Base-by-base conservation (phyloP, 2,113 vertebrate species). In the Oriolus oriolus region DNA sequence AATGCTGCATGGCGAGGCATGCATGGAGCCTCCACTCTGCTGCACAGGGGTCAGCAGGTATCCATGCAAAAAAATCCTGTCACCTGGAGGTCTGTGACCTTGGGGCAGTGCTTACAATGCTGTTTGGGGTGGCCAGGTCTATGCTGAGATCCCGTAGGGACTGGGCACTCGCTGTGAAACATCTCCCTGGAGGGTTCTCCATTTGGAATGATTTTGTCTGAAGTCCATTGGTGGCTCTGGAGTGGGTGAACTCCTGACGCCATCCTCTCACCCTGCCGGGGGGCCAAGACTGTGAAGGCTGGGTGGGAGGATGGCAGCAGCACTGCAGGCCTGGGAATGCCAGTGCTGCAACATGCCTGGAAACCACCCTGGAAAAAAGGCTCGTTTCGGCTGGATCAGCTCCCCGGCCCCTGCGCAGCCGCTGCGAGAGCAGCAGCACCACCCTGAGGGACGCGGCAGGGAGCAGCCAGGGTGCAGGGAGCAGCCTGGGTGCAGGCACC, bases 401-500 rank as follows among this genome's bases (percentile, higher is more conserved):
- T 89, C 73, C 52, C 90, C 1, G 4, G 84, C 50, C 66, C 76
- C 22, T 2, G 87, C 6, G 1, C 3, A 2, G 80, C 76, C 0
- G 10, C 93, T 82, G 77, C 13, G 33, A 95, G 95, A 95, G 96
- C 96, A 94, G 95, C 90, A 97, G 96, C 96, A 96, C 92, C 95
- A 87, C 96, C 95, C 81, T 74, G 93, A 97, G 96, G 96, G 95
- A 93, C 21, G 11, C 10, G 1, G 64, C 14, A 11, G 68, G 91
- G 93, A 95, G 89, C 5, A 78, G 56, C 41, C 0, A 1, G 49
- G 84, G 59, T 15, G n/a, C 64, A 17, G 91, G 23, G 93, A 95
- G 89, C 5, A 78, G 56, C 41, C 0, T 1, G 49, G 84, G 59
- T 15, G n/a, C 64, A 17, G 91, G 23, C 53, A 53, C 41, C 63